Conservation (phyloP, 2,113 vertebrate genomes). For the Platysternon megacephalum region DNA sequence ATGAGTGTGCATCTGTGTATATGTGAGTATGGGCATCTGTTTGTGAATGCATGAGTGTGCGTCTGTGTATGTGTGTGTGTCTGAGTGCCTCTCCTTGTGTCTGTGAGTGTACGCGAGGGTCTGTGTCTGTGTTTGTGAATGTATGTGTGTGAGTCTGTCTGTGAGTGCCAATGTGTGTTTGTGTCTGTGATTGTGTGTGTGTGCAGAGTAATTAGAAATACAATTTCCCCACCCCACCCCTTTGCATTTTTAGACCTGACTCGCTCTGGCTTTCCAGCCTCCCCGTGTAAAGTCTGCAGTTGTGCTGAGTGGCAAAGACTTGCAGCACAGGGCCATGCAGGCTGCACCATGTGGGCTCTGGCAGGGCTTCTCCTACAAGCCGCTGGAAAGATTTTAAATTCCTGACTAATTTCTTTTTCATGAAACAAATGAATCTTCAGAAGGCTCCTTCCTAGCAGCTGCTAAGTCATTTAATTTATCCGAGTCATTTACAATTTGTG, state of each 20-base stretch:
- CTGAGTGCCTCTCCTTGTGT: neutral
- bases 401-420: constrained; percentile 59
- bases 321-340: fast-evolving
- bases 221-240: neutral
- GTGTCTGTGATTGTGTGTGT: neutral
- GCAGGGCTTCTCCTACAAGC: constrained; percentile 23
- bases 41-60: neutral
- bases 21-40: neutral
- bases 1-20: neutral
- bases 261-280: neutral
- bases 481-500: constrained; percentile 73
- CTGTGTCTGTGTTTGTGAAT: neutral
- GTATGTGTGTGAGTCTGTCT: neutral
- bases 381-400: constrained; percentile 63
- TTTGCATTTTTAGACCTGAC: neutral
- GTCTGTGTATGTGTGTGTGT: neutral
- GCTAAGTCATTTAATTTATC: constrained; percentile 76
- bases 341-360: constrained; percentile 47
- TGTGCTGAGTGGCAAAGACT: neutral
- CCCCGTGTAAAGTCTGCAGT: neutral
- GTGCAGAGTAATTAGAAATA: neutral
- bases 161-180: neutral
- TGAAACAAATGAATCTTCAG: constrained; percentile 67
- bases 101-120: neutral
- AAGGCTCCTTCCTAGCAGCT: constrained; percentile 67